phyloP scores from a whole-genome alignment of 2,113 vertebrate genomes.

The Vanacampus margaritifer region DNA sequence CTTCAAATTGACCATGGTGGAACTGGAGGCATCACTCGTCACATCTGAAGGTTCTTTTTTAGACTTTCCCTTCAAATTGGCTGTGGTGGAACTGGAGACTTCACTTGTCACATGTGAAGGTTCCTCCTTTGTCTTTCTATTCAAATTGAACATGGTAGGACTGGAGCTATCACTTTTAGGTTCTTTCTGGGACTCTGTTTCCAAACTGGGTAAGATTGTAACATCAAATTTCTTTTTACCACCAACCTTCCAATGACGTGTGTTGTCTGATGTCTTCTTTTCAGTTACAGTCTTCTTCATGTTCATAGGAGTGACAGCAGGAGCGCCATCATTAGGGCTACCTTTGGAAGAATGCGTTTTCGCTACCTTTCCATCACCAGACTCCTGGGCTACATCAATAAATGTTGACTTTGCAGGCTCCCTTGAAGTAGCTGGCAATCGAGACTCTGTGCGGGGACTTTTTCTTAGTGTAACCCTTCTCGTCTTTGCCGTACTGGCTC shows the following conservation, averaged over 20 bases:
- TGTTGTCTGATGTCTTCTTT: constrained; percentile 2
- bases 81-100: not conserved
- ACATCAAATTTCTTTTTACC: not conserved
- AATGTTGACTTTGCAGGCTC: not conserved
- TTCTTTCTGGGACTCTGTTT: not conserved
- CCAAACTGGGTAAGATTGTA: not conserved
- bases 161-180: not conserved
- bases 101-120: not conserved
- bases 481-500: constrained; percentile 19
- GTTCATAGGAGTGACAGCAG: not conserved
- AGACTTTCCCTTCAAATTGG: not conserved
- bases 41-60: not conserved
- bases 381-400: not conserved
- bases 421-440: not conserved
- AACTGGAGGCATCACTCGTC: not conserved
- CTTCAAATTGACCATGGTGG: not conserved
- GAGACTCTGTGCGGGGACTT: not conserved
- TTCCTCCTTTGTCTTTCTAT: not conserved
- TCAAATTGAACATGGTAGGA: not conserved
- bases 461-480: constrained; percentile 7
- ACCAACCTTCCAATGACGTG: not conserved
- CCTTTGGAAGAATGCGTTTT: constrained; percentile 8
- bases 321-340: not conserved
- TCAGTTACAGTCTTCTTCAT: not conserved
- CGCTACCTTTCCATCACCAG: constrained; percentile 10